Evolutionary conservation across 2,113 vertebrate species (phyloP).

Genomic region (Chinchilla lanigera): DNA sequence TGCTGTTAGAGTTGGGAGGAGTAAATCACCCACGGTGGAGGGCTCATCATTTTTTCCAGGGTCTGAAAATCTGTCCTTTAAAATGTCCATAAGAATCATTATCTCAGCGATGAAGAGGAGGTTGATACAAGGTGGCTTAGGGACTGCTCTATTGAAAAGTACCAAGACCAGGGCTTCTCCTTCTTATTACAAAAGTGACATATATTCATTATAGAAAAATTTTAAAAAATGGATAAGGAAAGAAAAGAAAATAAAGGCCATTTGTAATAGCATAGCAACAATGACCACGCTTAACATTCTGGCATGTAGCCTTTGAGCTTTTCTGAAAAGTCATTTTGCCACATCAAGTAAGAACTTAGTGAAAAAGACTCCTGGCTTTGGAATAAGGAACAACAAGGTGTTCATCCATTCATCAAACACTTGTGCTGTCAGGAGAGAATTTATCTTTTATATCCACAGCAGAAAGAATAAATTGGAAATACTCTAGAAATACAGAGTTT

Average conservation of each 20-base stretch:
- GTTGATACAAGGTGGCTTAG: not conserved
- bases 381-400: not conserved
- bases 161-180: not conserved
- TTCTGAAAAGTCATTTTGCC: slow-evolving; percentile 64
- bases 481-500: slow-evolving; percentile 15
- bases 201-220: not conserved
- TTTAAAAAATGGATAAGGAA: not conserved
- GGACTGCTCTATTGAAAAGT: slow-evolving; percentile 2
- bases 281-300: slow-evolving; percentile 25
- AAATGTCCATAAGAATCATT: slow-evolving; percentile 39
- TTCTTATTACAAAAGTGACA: slow-evolving; percentile 39
- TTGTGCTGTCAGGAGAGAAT: slow-evolving; percentile 48
- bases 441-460: slow-evolving; percentile 48
- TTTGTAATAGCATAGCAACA: not conserved
- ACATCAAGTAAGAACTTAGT: slow-evolving; percentile 2
- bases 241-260: slow-evolving; percentile 27
- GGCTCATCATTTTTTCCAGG: not conserved
- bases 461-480: slow-evolving; percentile 52
- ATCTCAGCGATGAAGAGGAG: not conserved
- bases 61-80: slow-evolving; percentile 58
- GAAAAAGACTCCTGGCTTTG: not conserved
- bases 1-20: not conserved
- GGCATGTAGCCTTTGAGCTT: not conserved
- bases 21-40: not conserved
- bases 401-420: slow-evolving; percentile 54